These are phyloP conservation scores for Thryonomys swinderianus DNA, from an alignment of 2,113 vertebrate species.

Conservation along the genomic window DNA sequence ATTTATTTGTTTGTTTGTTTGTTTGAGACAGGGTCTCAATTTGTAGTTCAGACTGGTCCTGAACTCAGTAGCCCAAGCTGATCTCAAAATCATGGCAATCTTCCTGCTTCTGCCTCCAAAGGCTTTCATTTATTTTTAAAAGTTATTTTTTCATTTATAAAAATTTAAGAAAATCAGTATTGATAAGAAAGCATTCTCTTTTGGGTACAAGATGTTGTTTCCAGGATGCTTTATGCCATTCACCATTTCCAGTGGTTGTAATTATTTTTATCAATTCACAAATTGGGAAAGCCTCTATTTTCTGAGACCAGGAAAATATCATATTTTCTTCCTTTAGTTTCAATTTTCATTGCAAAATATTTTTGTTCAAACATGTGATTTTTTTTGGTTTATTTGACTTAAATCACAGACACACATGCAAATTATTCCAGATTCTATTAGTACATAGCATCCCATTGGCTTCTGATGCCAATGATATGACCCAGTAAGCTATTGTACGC, in stretches of 20 bases:
- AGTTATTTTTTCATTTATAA: not conserved
- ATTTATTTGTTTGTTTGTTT: no score
- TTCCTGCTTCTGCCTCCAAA: no score
- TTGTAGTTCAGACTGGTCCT: no score
- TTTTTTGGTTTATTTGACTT: not conserved
- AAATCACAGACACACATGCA: not conserved
- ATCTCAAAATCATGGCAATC: no score
- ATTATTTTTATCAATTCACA: not conserved
- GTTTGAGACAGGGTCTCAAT: no score
- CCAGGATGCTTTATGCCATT: not conserved
- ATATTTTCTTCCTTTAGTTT: not conserved
- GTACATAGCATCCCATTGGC: not conserved
- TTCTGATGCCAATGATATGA: not conserved
- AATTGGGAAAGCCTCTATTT: not conserved
- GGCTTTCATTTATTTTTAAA: not conserved
- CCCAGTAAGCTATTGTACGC: not conserved
- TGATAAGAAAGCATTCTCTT: not conserved
- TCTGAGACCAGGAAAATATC: not conserved
- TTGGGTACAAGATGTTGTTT: not conserved
- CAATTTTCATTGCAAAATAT: not conserved
- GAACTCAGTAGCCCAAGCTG: no score
- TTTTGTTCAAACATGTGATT: not conserved
- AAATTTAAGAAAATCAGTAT: constrained; percentile 35
- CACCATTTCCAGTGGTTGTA: not conserved
- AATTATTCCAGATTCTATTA: not conserved